phyloP scores from a whole-genome alignment of 35 echinoderm and acorn worm genomes.

The Hemicentrotus pulcherrimus region DNA sequence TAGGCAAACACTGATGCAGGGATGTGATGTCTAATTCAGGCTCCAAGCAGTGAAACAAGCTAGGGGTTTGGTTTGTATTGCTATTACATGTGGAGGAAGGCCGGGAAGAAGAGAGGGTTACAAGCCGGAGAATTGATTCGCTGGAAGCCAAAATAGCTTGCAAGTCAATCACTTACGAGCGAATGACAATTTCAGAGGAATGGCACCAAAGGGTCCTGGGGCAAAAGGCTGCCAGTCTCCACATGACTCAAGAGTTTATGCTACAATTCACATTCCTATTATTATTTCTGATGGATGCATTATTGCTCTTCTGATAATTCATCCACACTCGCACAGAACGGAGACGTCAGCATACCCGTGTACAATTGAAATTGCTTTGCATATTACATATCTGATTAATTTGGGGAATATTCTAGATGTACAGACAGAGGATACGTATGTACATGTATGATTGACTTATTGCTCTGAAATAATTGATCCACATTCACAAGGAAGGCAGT shows the following conservation, averaged over 20 bases:
- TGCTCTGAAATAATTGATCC: too few species aligned
- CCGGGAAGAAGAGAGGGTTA: background rate
- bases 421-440: too few species aligned
- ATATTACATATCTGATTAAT: too few species aligned
- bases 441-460: too few species aligned
- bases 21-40: background rate
- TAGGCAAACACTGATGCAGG: background rate
- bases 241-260: constrained; percentile 1
- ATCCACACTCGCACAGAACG: background rate
- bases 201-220: background rate
- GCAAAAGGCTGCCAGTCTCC: background rate
- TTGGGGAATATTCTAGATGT: too few species aligned
- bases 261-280: constrained; percentile 19
- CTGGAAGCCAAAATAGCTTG: constrained; percentile 12
- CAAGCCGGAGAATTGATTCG: background rate
- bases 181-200: constrained; percentile 12
- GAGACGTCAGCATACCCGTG: background rate
- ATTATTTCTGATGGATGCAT: constrained; percentile 4
- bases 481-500: too few species aligned
- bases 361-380: background rate
- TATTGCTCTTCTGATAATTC: background rate
- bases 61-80: background rate
- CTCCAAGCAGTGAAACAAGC: background rate
- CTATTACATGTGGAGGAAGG: background rate
- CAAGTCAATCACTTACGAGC: background rate